Conservation (phyloP, 2,888 invertebrate species). For the Physocephala rufipes region DNA sequence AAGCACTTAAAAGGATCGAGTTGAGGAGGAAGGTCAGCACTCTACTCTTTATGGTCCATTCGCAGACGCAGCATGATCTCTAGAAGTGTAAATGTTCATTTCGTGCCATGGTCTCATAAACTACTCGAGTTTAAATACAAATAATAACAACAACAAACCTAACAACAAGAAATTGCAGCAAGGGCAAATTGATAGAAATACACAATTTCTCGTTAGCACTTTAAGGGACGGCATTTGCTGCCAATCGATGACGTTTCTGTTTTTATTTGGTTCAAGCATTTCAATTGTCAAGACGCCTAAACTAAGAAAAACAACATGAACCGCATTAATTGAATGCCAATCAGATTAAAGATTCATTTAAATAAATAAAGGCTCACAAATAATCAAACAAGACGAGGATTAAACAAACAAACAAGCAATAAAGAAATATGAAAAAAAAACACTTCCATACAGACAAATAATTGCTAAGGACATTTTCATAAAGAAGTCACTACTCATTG, state of each 20-base stretch:
- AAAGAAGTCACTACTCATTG: too few species aligned
- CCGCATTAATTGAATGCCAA: conserved; percentile 29
- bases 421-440: too few species aligned
- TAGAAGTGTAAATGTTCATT: conserved; percentile 9
- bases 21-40: too few species aligned
- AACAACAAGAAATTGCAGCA: neutral
- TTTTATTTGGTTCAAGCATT: too few species aligned
- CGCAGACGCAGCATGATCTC: conserved; percentile 12
- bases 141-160: neutral
- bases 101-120: conserved; percentile 18
- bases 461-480: too few species aligned
- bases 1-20: too few species aligned
- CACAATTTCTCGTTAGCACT: neutral
- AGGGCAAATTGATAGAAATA: neutral
- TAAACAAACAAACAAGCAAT: too few species aligned
- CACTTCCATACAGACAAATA: too few species aligned
- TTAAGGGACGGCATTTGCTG: neutral
- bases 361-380: too few species aligned
- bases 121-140: neutral
- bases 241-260: conserved; percentile 1
- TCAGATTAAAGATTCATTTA: neutral
- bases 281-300: too few species aligned
- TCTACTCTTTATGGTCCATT: neutral
- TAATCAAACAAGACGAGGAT: too few species aligned
- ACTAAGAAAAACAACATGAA: neutral